phyloP scores from a whole-genome alignment of 2,888 invertebrate species.

The Eristalinus aeneus region DNA sequence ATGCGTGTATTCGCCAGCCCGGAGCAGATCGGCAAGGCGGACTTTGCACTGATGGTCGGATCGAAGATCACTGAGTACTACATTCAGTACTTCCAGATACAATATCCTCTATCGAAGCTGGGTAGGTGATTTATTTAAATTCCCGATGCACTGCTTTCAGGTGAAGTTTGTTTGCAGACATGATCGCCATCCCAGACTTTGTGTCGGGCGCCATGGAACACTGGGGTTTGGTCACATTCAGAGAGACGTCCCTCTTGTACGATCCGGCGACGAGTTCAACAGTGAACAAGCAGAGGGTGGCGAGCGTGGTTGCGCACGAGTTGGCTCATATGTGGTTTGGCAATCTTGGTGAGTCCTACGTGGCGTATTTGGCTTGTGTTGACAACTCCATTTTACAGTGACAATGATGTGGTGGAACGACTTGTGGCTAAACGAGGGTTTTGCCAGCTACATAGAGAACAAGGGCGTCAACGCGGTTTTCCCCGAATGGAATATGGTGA shows the following conservation, averaged over 20 bases:
- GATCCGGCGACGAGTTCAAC: conserved; percentile 84
- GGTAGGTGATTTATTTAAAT: no score
- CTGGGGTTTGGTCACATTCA: conserved; percentile 89
- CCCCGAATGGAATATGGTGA: conserved; percentile 85
- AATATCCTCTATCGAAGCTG: conserved; percentile 85
- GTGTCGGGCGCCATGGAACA: conserved; percentile 93
- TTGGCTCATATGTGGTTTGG: conserved; percentile 91
- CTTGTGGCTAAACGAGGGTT: conserved; percentile 90
- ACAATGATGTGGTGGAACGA: conserved; percentile 93
- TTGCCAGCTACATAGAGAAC: conserved; percentile 86
- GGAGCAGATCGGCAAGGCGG: conserved; percentile 88
- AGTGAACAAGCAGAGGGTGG: conserved; percentile 83
- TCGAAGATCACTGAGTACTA: conserved; percentile 88
- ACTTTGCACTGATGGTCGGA: conserved; percentile 88
- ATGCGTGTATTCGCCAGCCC: conserved; percentile 89
- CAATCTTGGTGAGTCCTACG: no score
- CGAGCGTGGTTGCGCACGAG: conserved; percentile 86
- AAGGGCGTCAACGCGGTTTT: conserved; percentile 84
- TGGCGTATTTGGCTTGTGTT: no score
- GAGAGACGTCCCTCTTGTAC: conserved; percentile 87
- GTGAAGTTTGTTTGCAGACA: no score
- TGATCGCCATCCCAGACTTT: conserved; percentile 92
- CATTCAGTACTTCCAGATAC: conserved; percentile 84
- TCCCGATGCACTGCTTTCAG: no score
- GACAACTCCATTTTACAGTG: no score